A percentile compares a stretch with the other conserved stretches of the same genome.
These are phyloP conservation scores for Anoura caudifer DNA, from an alignment of 2,113 vertebrate genomes.

Conservation along the genomic window DNA sequence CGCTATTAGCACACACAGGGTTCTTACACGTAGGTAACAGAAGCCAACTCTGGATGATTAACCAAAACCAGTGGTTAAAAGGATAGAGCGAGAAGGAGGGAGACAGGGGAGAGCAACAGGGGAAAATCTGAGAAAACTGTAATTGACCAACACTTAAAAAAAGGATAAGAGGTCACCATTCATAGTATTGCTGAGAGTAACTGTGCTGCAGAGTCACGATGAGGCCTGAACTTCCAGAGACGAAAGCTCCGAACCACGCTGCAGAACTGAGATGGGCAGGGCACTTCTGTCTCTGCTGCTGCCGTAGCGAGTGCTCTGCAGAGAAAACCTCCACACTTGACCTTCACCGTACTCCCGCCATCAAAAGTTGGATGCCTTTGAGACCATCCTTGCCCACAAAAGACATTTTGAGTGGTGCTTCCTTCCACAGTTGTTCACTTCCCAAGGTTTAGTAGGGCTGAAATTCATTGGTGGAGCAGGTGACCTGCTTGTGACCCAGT, in stretches of 20 bases:
- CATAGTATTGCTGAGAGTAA: neutral
- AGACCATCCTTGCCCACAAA: neutral
- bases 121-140: no score
- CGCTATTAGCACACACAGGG: neutral
- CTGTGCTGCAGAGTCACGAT: neutral
- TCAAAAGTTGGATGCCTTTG: neutral
- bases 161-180: neutral
- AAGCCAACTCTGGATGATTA: neutral
- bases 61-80: neutral
- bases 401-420: neutral
- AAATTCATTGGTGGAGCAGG: neutral
- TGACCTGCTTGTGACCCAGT: neutral
- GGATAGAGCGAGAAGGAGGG: neutral
- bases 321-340: neutral
- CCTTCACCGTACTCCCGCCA: neutral
- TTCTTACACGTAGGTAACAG: neutral
- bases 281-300: neutral
- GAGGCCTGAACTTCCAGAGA: neutral
- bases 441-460: neutral
- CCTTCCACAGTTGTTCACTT: neutral
- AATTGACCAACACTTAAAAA: neutral
- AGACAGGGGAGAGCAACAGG: no score
- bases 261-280: neutral
- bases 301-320: neutral
- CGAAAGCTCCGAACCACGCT: neutral